Conservation (phyloP, 2,797 vertebrate species). For the Lacerta bilineata region DNA sequence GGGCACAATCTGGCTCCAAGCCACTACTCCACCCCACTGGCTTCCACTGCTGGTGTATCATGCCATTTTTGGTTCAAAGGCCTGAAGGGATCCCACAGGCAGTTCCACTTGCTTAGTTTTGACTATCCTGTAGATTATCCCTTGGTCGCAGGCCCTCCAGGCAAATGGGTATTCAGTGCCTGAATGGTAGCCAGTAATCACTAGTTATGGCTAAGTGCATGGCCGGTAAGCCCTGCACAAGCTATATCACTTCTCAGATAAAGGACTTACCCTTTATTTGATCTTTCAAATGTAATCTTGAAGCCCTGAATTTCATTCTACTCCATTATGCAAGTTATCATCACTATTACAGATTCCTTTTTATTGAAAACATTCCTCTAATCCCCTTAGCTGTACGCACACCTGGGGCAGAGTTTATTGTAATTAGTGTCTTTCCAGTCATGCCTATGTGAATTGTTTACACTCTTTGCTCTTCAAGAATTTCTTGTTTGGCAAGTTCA, state of each 20-base stretch:
- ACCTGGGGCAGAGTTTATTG: conserved; percentile 42
- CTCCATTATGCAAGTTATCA: conserved; percentile 20
- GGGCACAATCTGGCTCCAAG: too few relatives aligned
- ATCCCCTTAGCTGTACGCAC: conserved; percentile 10
- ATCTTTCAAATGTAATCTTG: conserved; percentile 7
- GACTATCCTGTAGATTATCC: neutral
- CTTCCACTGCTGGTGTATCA: neutral
- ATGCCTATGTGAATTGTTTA: conserved; percentile 46
- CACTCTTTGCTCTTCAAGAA: conserved; percentile 56
- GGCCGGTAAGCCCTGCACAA: neutral
- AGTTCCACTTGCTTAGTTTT: neutral
- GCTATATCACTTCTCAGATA: neutral
- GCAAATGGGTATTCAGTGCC: neutral
- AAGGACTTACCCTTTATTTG: conserved; percentile 38
- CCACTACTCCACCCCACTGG: too few relatives aligned
- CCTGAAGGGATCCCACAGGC: neutral
- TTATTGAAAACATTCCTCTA: conserved; percentile 9
- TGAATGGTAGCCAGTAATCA: neutral
- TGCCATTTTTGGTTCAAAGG: neutral
- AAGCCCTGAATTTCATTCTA: conserved; percentile 24
- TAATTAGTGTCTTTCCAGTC: conserved; percentile 42
- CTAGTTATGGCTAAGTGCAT: neutral
- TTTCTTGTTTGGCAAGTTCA: conserved; percentile 57
- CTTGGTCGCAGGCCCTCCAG: neutral
- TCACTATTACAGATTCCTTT: conserved; percentile 34